These are phyloP conservation scores for Armadillidium nasatum DNA, from an alignment of 1,140 invertebrate species.

Conservation along the genomic window DNA sequence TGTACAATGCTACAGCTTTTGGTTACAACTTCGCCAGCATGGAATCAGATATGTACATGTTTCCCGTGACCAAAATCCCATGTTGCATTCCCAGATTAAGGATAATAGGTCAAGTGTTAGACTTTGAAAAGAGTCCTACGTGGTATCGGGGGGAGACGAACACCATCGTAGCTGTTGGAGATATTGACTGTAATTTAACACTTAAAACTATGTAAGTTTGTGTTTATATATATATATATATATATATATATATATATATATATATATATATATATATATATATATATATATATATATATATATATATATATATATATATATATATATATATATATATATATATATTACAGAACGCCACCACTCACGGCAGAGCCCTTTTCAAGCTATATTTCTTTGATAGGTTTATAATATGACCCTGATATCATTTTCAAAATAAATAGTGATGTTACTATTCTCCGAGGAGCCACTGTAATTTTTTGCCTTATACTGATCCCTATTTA, in stretches of 20 bases:
- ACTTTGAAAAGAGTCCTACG: constrained; percentile 29
- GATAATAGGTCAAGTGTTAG: constrained; percentile 39
- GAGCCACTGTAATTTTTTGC: too few species aligned
- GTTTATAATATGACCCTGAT: too few species aligned
- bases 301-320: constrained; percentile 11
- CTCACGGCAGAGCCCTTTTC: too few species aligned
- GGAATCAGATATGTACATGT: constrained; percentile 43
- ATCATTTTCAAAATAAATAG: too few species aligned
- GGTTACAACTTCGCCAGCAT: constrained; percentile 40
- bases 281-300: neutral
- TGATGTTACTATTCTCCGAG: too few species aligned
- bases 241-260: constrained; percentile 8
- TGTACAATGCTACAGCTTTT: constrained; percentile 44
- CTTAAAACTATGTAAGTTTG: constrained; percentile 38
- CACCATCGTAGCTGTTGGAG: constrained; percentile 20
- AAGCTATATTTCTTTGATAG: too few species aligned
- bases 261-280: neutral
- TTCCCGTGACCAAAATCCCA: constrained; percentile 45
- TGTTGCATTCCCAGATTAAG: constrained; percentile 46
- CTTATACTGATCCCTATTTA: too few species aligned
- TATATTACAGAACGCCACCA: too few species aligned
- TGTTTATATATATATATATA: neutral
- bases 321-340: constrained; percentile 11
- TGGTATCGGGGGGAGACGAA: constrained; percentile 20
- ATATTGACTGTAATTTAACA: constrained; percentile 37